Base-by-base conservation (phyloP, 2,888 invertebrate species). In the Drosophila pegasa region DNA sequence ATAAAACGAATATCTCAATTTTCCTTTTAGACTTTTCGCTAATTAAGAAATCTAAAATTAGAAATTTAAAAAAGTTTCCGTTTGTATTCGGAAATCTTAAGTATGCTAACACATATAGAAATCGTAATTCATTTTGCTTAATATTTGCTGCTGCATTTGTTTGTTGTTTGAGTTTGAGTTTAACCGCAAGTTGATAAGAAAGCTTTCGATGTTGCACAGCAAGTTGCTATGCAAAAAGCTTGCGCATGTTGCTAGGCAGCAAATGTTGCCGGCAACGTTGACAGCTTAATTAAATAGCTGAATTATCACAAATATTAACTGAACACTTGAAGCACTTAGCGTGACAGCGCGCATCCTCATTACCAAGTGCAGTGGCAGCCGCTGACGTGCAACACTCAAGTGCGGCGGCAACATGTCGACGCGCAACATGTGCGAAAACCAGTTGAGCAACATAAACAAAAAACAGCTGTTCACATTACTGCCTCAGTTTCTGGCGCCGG, bases 391-490 rank as follows among this genome's bases (percentile, higher is more conserved):
- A 67, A 59, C 81, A 71, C 60, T 71, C 68, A 65, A 87, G 79
- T 57, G 62, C 54, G 45, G 52, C 29, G 18, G 63, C 85, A 70
- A 70, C 74, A 87, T 72, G 48, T 57, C 54, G 59, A 29, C 55
- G 66, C 55, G 71, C 71, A 66, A 71, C 78, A 83, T 72, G 71
- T 65, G 60, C 57, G 37, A 56, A 80, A 87, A 86, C 80, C 58
- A 75, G 80, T 75, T 56, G 27, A 41, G 82, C 83, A 86, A 89
- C 81, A 87, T 84, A 88, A 89, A 88, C 87, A 88, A 89, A 89
- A 55, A 84, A 78, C 87, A 89, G 89, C 89, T 87, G 89, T 83
- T 84, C 25, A 20, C 45, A 41, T 57, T 75, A 57, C 33, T 59
- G 45, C 50, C 40, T 67, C 60, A 51, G 45, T 71, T 60, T 69